Base-by-base conservation (phyloP, 2,888 invertebrate genomes). In the Mimas tiliae region DNA sequence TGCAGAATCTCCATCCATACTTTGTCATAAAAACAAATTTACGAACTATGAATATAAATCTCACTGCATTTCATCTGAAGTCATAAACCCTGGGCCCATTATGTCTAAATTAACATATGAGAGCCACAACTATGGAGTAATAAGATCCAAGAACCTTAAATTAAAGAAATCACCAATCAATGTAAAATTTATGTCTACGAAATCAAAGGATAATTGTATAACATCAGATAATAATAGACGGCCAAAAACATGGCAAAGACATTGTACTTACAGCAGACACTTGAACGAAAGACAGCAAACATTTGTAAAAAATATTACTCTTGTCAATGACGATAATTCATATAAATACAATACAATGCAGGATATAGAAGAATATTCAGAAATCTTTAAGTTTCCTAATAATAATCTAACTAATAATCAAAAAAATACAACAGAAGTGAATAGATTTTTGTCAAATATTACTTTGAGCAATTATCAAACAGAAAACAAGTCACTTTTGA, bases 151-250 rank as follows among this genome's bases (percentile, higher is more conserved):
- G 64, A 62, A 34, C 3, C 16, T 11, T 7, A 16, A 47, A 48
- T 34, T 0, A 33, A 70, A 50, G 63, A 66, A 69, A 72, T 42
- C 27, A 72, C 45, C 33, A 72, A 62, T 66, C 68, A 34, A 68
- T 69, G 12, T 16, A 45, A 70, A 70, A 34, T 83, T 82, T 64
- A 82, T 83, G 21, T 81, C 79, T 45, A 82, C 80, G 63, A 70
- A 76, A 63, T 86, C 87, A 2, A 79, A 63, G 70, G 76, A 85
- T 19, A 85, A 87, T 65, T 84, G 86, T 67, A 38, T 64, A 12
- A 34, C 71, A 16, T 50, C 67, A 16, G 69, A 71, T 45, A 67
- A 69, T 16, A 70, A 45, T 53, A 34, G 62, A 16, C 65, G 67
- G 68, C 53, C 63, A 55, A 65, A 69, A 19, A 33, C 52, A 34